Percentiles rank a stretch among this genome's conserved stretches.
These are phyloP conservation scores for Tethya wilhelma DNA, from an alignment of 37 sponge, comb jelly and placozoan species.

Conservation along the genomic window DNA sequence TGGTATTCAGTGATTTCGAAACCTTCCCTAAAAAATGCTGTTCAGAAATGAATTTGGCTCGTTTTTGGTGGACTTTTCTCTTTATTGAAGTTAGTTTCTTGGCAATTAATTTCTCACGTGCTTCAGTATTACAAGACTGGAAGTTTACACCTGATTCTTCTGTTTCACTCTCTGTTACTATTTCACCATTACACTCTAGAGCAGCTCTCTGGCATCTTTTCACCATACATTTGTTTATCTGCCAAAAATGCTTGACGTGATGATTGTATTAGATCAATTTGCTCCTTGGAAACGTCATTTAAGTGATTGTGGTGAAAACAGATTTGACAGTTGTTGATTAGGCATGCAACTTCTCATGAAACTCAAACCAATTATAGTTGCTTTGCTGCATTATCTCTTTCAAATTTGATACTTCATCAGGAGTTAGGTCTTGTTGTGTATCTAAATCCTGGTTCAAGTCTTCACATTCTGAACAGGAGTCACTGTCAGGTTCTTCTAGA, in stretches of 20 bases:
- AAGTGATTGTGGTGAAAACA: not conserved
- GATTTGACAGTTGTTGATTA: not conserved
- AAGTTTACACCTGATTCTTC: not conserved
- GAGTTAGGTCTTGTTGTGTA: not conserved
- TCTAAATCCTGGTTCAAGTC: not conserved
- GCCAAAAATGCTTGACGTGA: not conserved
- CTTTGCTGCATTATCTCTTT: not conserved
- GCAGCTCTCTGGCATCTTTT: not conserved
- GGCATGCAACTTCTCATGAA: not conserved
- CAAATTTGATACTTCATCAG: not conserved
- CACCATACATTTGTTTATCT: not conserved
- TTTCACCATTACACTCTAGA: conserved; percentile 10
- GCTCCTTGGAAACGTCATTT: not conserved
- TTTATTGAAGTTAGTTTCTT: not conserved
- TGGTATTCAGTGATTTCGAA: not conserved
- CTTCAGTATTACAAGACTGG: not conserved
- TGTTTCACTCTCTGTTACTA: conserved; percentile 28
- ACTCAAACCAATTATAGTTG: not conserved
- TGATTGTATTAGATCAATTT: not conserved
- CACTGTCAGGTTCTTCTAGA: not conserved
- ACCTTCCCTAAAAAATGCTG: conserved; percentile 11
- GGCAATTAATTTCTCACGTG: conserved; percentile 7
- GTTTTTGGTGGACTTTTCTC: not conserved
- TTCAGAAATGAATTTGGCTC: conserved; percentile 13
- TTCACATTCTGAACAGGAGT: not conserved